These are phyloP conservation scores for Ramphastos sulfuratus DNA, from an alignment of 2,113 vertebrate genomes.

Conservation along the genomic window DNA sequence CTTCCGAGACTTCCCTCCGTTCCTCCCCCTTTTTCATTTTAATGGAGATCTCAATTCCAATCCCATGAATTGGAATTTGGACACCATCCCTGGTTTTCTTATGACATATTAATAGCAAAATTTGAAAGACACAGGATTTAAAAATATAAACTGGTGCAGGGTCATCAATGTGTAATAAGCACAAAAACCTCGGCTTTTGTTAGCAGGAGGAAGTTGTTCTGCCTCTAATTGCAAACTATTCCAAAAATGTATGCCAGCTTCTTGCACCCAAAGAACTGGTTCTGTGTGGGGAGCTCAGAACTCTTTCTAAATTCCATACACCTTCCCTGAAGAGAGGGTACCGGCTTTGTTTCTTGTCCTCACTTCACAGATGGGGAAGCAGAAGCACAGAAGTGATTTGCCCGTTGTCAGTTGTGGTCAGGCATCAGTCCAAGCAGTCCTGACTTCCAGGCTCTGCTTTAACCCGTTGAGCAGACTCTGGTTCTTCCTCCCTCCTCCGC, in stretches of 20 bases:
- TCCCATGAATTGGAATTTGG: constrained; percentile 60
- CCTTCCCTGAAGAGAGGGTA: background rate
- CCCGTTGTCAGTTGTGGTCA: constrained; percentile 30
- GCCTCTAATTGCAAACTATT: background rate
- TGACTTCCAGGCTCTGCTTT: constrained; percentile 30
- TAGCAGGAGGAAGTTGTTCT: background rate
- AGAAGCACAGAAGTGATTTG: constrained; percentile 26
- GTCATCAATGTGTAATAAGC: background rate
- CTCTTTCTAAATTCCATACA: background rate
- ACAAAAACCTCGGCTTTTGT: background rate
- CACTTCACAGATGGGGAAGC: background rate
- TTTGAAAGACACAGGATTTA: constrained; percentile 3
- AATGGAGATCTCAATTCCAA: constrained; percentile 51
- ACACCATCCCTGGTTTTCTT: background rate
- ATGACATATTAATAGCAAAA: constrained; percentile 52
- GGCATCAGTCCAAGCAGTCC: constrained; percentile 23
- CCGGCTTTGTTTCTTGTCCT: background rate
- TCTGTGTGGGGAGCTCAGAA: background rate
- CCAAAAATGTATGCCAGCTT: background rate
- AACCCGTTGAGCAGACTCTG: background rate
- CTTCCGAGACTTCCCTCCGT: constrained; percentile 38
- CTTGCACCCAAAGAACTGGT: background rate
- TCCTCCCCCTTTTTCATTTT: constrained; percentile 33
- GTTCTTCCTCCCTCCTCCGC: background rate
- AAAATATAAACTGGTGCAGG: background rate